Evolutionary conservation across 2,797 vertebrate genomes (phyloP), one percentile per base, ranked within the genome.

Genomic region (Melanotaenia trifasciata): DNA sequence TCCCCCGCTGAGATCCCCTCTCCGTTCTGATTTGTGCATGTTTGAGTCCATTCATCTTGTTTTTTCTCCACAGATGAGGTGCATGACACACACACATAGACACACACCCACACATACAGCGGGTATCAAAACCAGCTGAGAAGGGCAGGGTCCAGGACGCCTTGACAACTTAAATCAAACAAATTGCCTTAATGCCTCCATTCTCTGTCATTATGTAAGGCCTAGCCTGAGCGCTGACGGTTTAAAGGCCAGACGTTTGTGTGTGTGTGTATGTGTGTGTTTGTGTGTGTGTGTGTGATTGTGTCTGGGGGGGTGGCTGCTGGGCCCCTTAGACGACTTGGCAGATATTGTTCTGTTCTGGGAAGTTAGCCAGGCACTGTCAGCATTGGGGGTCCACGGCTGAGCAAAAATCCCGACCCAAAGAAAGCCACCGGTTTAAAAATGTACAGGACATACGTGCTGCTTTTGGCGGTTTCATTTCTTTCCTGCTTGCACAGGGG

Each of bases 141-240:
- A 84, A 74, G 84, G 81, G 75, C 85, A 85, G 86, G 72, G 87
- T 91, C 89, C 86, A 86, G 83, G 73, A 84, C 50, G 70, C 72
- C 89, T 90, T 92, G 92, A 94, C 92, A 93, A 90, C 84, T 90
- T 93, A 92, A 94, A 93, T 93, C 89, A 93, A 93, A 93, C 92
- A 93, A 93, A 94, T 93, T 93, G 92, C 90, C 88, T 89, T 93
- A 93, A 94, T 93, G 90, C 90, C 91, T 92, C 90, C 90, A 93
- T 93, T 91, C 91, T 91, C 87, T 90, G 89, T 93, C 90, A 93
- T 94, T 93, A 93, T 92, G 90, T 87, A 91, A 92, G 87, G 86
- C 86, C 73, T 62, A 84, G 86, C 76, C 83, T 77, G 85, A 89
- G 90, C 64, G 76, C 79, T 86, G 85, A 93, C 81, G 85, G 81